Conservation (phyloP, 2,888 invertebrate species). For the Plemyria rubiginata region DNA sequence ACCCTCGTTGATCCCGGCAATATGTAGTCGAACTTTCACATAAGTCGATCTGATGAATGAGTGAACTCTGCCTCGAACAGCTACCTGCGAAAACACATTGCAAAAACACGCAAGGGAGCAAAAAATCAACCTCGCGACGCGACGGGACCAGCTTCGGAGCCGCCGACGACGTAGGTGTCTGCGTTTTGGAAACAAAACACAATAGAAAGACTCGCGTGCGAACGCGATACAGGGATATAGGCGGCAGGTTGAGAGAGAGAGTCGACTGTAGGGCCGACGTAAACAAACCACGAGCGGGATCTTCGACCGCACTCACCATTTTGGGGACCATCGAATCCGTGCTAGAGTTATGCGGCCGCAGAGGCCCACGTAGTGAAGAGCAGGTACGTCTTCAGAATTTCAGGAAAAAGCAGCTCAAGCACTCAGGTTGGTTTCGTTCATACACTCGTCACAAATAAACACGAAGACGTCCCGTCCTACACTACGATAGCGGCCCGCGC, state of each 20-base stretch:
- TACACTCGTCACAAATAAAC: conserved; percentile 63
- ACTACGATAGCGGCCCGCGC: conserved; percentile 82
- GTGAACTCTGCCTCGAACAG: conserved; percentile 53
- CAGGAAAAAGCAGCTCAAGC: conserved; percentile 61
- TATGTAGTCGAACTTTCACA: conserved; percentile 36
- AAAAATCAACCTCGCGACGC: conserved; percentile 75
- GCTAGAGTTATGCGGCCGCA: conserved; percentile 60
- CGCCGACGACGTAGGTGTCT: conserved; percentile 79
- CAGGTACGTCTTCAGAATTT: conserved; percentile 67
- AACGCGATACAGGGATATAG: conserved; percentile 77
- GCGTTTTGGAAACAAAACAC: conserved; percentile 84
- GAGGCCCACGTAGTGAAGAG: conserved; percentile 78
- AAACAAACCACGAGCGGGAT: conserved; percentile 81
- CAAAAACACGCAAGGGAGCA: conserved; percentile 75
- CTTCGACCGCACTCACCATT: conserved; percentile 85
- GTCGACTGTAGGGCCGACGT: conserved; percentile 78
- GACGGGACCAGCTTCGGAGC: conserved; percentile 69
- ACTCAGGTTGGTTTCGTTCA: conserved; percentile 69
- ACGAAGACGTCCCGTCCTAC: conserved; percentile 82
- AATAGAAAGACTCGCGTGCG: conserved; percentile 81
- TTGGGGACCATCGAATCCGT: conserved; percentile 73
- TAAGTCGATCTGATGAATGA: conserved; percentile 56
- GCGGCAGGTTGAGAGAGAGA: conserved; percentile 82
- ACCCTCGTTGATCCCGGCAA: conserved; percentile 50
- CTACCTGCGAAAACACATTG: conserved; percentile 80